Evolutionary conservation across 2,888 invertebrate genomes (phyloP).

Genomic region (Molorchus minor): DNA sequence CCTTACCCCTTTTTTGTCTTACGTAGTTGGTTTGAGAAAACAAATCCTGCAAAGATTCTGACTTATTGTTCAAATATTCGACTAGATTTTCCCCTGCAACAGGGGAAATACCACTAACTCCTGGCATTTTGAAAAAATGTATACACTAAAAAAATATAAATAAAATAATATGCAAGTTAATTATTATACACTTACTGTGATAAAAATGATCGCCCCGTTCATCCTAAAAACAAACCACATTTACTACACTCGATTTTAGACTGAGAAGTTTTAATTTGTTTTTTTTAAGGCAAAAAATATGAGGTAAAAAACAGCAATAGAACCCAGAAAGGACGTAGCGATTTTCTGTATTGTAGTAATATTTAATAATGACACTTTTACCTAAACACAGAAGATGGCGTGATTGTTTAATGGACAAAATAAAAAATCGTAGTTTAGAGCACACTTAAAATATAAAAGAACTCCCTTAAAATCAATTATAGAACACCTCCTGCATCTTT

Average conservation of each 20-base stretch:
- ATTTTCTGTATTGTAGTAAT: too few relatives aligned
- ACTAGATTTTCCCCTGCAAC: background rate
- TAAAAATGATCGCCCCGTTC: background rate
- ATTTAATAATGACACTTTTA: too few relatives aligned
- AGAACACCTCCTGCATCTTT: too few relatives aligned
- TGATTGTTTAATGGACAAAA: too few relatives aligned
- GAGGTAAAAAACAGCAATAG: background rate
- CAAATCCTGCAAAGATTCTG: background rate
- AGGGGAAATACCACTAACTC: background rate
- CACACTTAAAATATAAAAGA: too few relatives aligned
- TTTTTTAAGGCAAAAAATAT: background rate
- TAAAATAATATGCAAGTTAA: background rate
- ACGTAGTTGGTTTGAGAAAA: background rate
- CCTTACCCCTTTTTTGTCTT: background rate
- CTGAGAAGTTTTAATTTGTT: background rate
- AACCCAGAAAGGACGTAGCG: background rate
- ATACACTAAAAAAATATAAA: constrained; percentile 5
- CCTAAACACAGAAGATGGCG: too few relatives aligned
- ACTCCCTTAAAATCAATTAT: too few relatives aligned
- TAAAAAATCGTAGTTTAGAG: too few relatives aligned
- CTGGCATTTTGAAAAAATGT: background rate
- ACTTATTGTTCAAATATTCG: constrained; percentile 5
- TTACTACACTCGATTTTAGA: background rate
- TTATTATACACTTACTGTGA: background rate
- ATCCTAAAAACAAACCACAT: background rate